These are phyloP conservation scores for Antrozous pallidus DNA, from an alignment of 2,797 vertebrate species.

Conservation along the genomic window DNA sequence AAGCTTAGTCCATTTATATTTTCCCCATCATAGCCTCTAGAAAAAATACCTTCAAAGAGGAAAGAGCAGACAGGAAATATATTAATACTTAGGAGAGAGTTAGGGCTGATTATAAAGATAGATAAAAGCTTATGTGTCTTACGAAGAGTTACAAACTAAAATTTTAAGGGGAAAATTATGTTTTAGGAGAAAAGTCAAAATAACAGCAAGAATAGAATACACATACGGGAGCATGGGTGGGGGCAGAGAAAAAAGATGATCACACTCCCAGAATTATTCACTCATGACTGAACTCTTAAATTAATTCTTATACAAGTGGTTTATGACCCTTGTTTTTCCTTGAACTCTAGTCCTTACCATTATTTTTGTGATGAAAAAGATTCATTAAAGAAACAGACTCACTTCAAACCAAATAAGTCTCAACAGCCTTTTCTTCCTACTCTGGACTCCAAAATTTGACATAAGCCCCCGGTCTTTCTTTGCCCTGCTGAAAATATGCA, in stretches of 20 bases:
- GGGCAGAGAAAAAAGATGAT: no score
- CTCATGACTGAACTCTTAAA: not conserved
- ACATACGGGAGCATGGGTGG: rapidly evolving
- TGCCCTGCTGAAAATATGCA: not conserved
- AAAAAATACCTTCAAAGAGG: not conserved
- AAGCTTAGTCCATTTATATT: not conserved
- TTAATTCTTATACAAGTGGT: not conserved
- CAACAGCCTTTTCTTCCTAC: not conserved
- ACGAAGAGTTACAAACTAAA: not conserved
- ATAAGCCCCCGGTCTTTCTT: not conserved
- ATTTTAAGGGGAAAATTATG: not conserved
- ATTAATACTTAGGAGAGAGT: not conserved
- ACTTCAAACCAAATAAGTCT: not conserved
- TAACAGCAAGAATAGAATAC: not conserved
- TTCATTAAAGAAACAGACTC: not conserved
- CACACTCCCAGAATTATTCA: not conserved
- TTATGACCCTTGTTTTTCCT: not conserved
- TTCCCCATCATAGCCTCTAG: not conserved
- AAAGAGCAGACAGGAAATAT: not conserved
- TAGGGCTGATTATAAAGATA: not conserved
- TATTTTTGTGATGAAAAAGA: not conserved
- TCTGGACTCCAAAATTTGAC: not conserved
- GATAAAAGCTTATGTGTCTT: not conserved
- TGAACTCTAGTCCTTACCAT: not conserved
- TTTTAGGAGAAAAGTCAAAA: not conserved